Evolutionary conservation across 2,888 invertebrate species (phyloP), one percentile per base, ranked within the genome.

Genomic region (Xestia ashworthii): DNA sequence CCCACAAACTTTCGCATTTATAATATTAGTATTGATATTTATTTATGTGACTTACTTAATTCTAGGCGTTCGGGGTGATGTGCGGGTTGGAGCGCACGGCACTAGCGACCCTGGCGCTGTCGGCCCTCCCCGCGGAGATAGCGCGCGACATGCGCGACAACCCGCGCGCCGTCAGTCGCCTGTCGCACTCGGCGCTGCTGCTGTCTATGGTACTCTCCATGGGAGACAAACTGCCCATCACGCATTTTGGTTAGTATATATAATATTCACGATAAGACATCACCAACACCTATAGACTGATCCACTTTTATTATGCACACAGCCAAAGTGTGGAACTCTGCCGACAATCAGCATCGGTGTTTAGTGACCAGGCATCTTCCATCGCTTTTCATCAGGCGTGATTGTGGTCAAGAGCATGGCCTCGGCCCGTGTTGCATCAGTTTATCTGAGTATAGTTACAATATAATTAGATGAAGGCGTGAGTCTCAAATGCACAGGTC

Each of bases 161-260:
- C 95, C 97, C 98, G 72, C 97, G 98, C 88, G 98, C 98, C 88
- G 97, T 98, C 90, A 98, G 98, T 88, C 98, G 98, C 88, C 97
- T 99, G 84, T 98, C 98, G 87, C 98, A 98, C 94, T 98, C 99
- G 38, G 98, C 98, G 3, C 97, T 98, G 81, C 97, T 99, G 86
- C 95, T 99, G 78, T 98, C 98, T 71, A 98, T 99, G 97, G 98
- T 99, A 70, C 98, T 99, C 93, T 99, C 98, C 74, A 98, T 98
- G 97, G 99, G 98, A 0, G 99, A 99, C 93, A 97, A 97, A 68
- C 98, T 99, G 97, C 99, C 99, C 4, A 97, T 99, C 74, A 98
- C 98, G 71, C 98, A 99, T 95, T 98, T 98, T 93, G 98, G 99
- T 99, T 44, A 0, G 11, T 44, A 44, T 44, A 44, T 9, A 32